phyloP scores from a whole-genome alignment of 2,888 invertebrate species.

The Xylota sylvarum region DNA sequence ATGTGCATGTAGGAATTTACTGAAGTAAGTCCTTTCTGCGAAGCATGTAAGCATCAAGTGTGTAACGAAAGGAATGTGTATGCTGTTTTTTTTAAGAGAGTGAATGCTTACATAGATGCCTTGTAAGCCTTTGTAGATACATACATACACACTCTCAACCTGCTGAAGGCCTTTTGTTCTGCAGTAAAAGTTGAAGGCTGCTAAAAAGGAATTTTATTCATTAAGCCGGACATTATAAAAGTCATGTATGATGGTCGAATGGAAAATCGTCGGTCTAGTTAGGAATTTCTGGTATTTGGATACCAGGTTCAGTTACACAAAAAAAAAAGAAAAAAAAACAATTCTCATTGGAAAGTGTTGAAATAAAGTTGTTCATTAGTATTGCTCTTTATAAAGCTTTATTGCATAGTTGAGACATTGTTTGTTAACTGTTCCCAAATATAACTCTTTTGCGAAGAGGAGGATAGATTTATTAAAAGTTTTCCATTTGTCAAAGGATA shows the following conservation, averaged over 20 bases:
- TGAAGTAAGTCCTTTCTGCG: slow-evolving; percentile 1
- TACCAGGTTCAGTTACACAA: not conserved
- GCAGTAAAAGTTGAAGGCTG: slow-evolving; percentile 5
- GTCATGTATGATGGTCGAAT: not conserved
- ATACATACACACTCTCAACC: not conserved
- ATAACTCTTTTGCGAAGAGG: too few relatives aligned
- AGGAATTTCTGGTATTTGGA: not conserved
- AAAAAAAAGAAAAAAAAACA: not conserved
- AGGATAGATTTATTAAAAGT: too few relatives aligned
- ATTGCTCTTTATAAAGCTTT: not conserved
- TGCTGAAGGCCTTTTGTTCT: not conserved
- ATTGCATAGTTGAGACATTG: too few relatives aligned
- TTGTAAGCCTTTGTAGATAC: not conserved
- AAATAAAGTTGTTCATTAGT: not conserved
- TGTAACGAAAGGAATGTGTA: slow-evolving; percentile 10
- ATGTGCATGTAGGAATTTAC: slow-evolving; percentile 1
- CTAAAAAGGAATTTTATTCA: slow-evolving; percentile 12
- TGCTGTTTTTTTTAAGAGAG: not conserved
- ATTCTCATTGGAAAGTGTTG: not conserved
- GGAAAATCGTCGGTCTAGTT: not conserved
- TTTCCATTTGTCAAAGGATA: too few relatives aligned
- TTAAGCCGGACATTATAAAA: not conserved
- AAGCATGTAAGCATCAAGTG: not conserved
- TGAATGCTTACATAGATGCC: not conserved
- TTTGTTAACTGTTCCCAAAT: too few relatives aligned